phyloP scores from a whole-genome alignment of 2,797 vertebrate species.

The Helostoma temminkii region DNA sequence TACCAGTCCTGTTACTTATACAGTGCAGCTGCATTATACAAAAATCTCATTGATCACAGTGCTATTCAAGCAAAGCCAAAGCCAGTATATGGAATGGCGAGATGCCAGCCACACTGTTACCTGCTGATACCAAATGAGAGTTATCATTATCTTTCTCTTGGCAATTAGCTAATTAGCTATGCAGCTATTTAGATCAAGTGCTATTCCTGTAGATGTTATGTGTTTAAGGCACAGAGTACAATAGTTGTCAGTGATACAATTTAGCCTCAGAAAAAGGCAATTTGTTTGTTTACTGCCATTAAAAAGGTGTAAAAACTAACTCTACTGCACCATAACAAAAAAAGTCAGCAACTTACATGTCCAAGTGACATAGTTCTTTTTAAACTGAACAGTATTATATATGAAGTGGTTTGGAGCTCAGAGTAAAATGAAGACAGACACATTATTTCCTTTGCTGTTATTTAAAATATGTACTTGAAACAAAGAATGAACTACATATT shows the following conservation, averaged over 20 bases:
- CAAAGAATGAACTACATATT: constrained; percentile 17
- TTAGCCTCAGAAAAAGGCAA: constrained; percentile 14
- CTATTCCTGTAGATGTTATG: constrained; percentile 49
- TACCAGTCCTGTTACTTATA: constrained; percentile 21
- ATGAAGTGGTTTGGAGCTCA: constrained; percentile 9
- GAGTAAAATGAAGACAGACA: constrained; percentile 10
- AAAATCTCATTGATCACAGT: constrained; percentile 37
- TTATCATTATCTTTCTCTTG: constrained; percentile 45
- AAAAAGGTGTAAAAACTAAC: constrained; percentile 25
- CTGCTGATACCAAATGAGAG: constrained; percentile 54
- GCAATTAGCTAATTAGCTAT: constrained; percentile 67
- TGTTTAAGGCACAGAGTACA: constrained; percentile 33
- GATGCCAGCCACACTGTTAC: constrained; percentile 30
- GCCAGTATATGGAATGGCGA: constrained; percentile 3
- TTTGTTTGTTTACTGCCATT: constrained; percentile 34
- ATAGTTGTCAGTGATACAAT: constrained; percentile 35
- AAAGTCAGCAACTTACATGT: constrained; percentile 18
- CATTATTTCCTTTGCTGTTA: constrained; percentile 3
- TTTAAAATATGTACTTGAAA: constrained; percentile 11
- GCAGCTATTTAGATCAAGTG: constrained; percentile 63
- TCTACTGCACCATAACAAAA: background rate
- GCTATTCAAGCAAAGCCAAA: constrained; percentile 35
- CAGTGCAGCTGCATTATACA: constrained; percentile 22
- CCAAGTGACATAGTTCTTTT: constrained; percentile 12
- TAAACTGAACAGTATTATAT: background rate